phyloP scores from a whole-genome alignment of 2,113 vertebrate genomes.

The Chloroceryle aenea region DNA sequence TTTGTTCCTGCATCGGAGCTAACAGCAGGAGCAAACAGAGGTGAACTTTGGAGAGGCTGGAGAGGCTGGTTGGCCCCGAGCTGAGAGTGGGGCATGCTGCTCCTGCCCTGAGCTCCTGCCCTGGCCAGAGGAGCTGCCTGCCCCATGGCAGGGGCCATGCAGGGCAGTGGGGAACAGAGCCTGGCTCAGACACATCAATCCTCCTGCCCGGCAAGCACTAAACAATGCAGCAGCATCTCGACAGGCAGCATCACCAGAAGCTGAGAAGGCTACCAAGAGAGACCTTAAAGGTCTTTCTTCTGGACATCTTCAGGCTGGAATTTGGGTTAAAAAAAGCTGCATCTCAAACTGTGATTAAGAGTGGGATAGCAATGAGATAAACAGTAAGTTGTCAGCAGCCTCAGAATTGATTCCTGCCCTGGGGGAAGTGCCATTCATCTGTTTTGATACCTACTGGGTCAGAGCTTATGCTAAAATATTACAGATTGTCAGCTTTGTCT shows the following conservation, averaged over 20 bases:
- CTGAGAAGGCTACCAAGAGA: background rate
- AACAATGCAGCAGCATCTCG: background rate
- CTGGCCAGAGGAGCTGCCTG: background rate
- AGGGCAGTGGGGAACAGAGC: background rate
- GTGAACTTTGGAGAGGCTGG: background rate
- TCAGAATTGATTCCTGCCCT: constrained; percentile 25
- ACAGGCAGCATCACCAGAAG: background rate
- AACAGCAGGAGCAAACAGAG: constrained; percentile 10
- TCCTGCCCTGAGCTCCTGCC: background rate
- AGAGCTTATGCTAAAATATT: constrained; percentile 33
- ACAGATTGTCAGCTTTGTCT: constrained; percentile 31
- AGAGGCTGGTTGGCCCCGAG: fast-evolving
- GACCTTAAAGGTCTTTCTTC: constrained; percentile 1
- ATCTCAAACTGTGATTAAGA: constrained; percentile 14
- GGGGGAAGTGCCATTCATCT: background rate
- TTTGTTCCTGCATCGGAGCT: constrained; percentile 14
- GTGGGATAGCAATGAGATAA: constrained; percentile 9
- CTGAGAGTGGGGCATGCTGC: background rate
- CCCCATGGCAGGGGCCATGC: fast-evolving
- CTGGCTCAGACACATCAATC: background rate
- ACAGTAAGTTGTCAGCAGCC: constrained; percentile 41
- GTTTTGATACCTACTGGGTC: background rate
- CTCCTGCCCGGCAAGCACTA: background rate
- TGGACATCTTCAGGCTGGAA: background rate
- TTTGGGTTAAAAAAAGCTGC: background rate